Evolutionary conservation across 92 coral and sea anemone genomes (phyloP).

Genomic region (Pocillopora meandrina): DNA sequence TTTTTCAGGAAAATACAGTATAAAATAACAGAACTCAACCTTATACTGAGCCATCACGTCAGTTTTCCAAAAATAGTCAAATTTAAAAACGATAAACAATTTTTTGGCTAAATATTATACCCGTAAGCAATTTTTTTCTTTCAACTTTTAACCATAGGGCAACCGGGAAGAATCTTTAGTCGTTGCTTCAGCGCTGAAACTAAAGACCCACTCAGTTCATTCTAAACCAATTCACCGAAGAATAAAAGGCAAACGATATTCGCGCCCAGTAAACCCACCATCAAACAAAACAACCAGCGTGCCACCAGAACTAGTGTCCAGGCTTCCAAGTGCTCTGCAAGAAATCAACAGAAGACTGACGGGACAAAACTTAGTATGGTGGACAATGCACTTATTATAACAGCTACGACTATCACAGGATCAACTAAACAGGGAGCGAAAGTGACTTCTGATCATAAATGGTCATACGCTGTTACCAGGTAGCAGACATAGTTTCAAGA

Average conservation of each 20-base stretch:
- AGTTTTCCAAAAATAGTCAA: no score
- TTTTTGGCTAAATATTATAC: no score
- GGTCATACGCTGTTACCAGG: no score
- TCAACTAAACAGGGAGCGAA: not conserved
- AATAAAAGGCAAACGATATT: conserved; percentile 38
- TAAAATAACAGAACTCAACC: no score
- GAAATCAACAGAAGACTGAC: conserved; percentile 58
- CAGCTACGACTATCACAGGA: not conserved
- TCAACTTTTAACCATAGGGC: not conserved
- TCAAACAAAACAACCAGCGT: conserved; percentile 13
- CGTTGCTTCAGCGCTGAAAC: not conserved
- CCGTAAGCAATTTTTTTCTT: no score
- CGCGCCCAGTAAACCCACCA: conserved; percentile 22
- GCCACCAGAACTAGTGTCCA: conserved; percentile 55
- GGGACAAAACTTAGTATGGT: conserved; percentile 56
- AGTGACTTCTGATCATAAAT: not conserved
- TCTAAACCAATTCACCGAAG: conserved; percentile 28
- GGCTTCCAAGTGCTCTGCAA: conserved; percentile 55
- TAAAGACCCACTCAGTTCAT: conserved; percentile 6
- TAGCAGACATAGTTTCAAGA: no score
- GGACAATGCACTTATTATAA: conserved; percentile 35
- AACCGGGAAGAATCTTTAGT: conserved; percentile 3
- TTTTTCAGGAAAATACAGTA: no score
- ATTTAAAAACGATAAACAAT: not conserved
- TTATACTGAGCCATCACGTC: no score